Base-by-base conservation (phyloP, 1,140 invertebrate genomes). In the Sycophila sp. region DNA sequence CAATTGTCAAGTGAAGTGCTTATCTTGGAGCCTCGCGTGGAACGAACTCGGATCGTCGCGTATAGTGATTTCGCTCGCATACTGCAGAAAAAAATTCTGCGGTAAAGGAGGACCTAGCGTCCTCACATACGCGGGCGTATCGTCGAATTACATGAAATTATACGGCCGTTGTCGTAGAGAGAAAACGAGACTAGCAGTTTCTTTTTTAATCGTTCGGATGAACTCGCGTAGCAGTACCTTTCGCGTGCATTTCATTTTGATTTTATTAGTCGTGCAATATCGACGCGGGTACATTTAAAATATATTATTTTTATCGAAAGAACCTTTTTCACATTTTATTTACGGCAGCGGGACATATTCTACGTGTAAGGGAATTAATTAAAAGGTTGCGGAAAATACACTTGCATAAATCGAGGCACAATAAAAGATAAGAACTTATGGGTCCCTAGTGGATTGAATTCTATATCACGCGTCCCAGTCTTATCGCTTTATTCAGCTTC, bases 61-160 rank as follows among this genome's bases (percentile, higher is more conserved):
- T 28, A 34, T 22, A 53, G 15, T 26, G n/a, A n/a, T n/a, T n/a
- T n/a, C n/a, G n/a, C n/a, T n/a, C n/a, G n/a, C n/a, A n/a, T n/a
- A n/a, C 11, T 34, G 47, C 63, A 53, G 49, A 42, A 65, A 55
- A 36, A 55, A 65, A 36, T 30, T 51, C 8, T 51, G 4, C 28
- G 17, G 19, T 8, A 28, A 5, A 45, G 17, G 26, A 24, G 7
- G 4, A 42, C 40, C 26, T 19, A 36, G 13, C 15, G 59, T n/a
- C 59, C 45, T 47, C 19, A 34, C 38, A 53, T 36, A 32, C 47
- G 32, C 47, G 47, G 38, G 24, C 49, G 17, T 30, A 53, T 45
- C 36, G 13, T 10, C 17, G 34, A 70, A 70, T 70, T 70, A 63
- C 38, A 63, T 70, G 60, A 45, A 70, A 70, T 70, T 65, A 64